These are phyloP conservation scores for Tinea pellionella DNA, from an alignment of 2,888 invertebrate genomes.

Conservation along the genomic window DNA sequence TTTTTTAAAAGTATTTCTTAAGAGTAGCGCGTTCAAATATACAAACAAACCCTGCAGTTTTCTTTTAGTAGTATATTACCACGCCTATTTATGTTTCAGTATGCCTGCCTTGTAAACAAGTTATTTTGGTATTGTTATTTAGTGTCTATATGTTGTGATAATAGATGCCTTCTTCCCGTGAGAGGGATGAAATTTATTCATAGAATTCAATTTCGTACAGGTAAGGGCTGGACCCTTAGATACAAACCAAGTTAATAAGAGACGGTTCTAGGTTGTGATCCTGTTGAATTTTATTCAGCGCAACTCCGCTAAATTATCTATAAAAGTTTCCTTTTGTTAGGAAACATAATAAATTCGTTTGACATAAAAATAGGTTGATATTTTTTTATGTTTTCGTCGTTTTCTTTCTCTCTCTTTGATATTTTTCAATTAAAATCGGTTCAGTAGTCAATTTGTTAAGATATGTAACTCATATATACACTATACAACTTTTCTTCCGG, in stretches of 20 bases:
- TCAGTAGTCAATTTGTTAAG: no score
- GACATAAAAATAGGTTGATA: neutral
- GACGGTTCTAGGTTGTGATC: neutral
- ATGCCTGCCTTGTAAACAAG: no score
- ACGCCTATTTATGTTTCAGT: no score
- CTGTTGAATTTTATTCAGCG: neutral
- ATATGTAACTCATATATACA: no score
- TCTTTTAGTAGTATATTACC: no score
- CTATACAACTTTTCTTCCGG: no score
- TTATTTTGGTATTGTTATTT: neutral
- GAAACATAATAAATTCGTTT: neutral
- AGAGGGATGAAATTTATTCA: slow-evolving; percentile 9
- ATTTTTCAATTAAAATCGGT: no score
- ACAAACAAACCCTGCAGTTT: no score
- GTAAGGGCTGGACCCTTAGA: slow-evolving; percentile 12
- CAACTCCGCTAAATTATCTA: neutral
- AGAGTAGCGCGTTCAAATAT: no score
- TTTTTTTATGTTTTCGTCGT: no score
- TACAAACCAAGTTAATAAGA: neutral
- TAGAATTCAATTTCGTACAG: slow-evolving; percentile 14
- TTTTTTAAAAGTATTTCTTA: no score
- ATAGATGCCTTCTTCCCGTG: neutral
- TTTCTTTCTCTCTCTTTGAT: no score
- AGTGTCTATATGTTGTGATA: neutral
- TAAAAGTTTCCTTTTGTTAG: neutral